A percentile compares a stretch with the other conserved stretches of the same genome.
Evolutionary conservation across 2,888 invertebrate genomes (phyloP).

Genomic region (Pyrrhosoma nymphula): DNA sequence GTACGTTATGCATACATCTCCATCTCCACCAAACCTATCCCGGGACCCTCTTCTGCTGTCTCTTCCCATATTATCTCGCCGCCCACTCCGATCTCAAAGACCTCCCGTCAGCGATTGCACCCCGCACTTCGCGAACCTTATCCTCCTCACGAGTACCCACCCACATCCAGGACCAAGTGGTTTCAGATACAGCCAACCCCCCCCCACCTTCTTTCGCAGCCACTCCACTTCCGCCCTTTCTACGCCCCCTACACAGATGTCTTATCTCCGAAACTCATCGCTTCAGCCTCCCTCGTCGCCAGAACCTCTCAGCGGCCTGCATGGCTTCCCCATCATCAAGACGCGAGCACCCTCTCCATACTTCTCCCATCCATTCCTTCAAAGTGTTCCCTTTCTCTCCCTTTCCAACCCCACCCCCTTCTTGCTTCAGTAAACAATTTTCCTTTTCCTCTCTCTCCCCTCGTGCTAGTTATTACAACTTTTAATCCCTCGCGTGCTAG

Average conservation of each 20-base stretch:
- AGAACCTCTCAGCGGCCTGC: background rate
- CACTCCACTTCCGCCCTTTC: slow-evolving; percentile 5
- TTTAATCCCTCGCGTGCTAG: background rate
- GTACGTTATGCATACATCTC: background rate
- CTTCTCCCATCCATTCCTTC: background rate
- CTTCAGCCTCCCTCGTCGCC: background rate
- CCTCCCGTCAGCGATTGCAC: too few relatives aligned
- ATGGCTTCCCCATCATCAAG: background rate
- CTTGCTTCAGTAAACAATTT: background rate
- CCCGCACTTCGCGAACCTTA: background rate
- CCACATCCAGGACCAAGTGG: too few relatives aligned
- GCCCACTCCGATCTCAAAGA: too few relatives aligned
- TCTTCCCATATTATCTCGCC: background rate
- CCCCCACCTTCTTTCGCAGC: too few relatives aligned
- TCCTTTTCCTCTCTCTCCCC: background rate
- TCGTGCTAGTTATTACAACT: background rate
- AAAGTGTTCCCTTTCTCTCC: background rate
- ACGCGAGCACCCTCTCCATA: background rate
- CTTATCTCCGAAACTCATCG: slow-evolving; percentile 8
- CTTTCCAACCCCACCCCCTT: background rate
- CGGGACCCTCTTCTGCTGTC: too few relatives aligned
- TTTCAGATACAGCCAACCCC: too few relatives aligned
- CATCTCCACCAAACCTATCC: background rate
- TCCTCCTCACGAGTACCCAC: background rate
- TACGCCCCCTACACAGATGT: background rate